Evolutionary conservation across 35 echinoderm and acorn worm species (phyloP).

Genomic region (Diadema setosum): DNA sequence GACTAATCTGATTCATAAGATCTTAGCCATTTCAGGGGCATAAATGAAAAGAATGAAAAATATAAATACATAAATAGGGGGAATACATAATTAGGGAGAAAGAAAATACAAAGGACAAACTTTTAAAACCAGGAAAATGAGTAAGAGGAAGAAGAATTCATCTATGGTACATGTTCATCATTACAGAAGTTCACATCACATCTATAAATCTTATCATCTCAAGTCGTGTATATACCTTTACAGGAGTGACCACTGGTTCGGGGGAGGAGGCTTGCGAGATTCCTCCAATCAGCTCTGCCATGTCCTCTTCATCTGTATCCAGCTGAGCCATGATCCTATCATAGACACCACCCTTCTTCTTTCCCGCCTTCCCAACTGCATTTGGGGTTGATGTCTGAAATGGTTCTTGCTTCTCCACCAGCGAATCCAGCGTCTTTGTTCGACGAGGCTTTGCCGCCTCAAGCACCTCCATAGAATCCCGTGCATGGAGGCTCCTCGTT

Average conservation of each 20-base stretch:
- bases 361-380: not conserved
- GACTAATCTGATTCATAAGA: too few relatives aligned
- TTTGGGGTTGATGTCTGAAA: not conserved
- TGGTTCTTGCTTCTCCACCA: not conserved
- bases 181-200: not conserved
- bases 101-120: too few relatives aligned
- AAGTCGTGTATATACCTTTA: not conserved
- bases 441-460: not conserved
- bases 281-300: not conserved
- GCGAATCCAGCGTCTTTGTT: not conserved
- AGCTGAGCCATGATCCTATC: not conserved
- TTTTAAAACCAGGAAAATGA: not conserved
- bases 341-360: not conserved
- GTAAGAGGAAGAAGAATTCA: not conserved
- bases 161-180: not conserved
- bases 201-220: not conserved
- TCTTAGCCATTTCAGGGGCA: too few relatives aligned
- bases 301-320: not conserved
- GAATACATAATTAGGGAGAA: too few relatives aligned
- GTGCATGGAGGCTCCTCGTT: not conserved
- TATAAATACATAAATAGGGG: too few relatives aligned
- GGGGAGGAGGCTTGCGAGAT: not conserved
- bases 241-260: not conserved
- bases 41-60: too few relatives aligned
- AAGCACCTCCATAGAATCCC: not conserved